phyloP scores from a whole-genome alignment of 2,797 vertebrate species.

The Enteromius anoplus region DNA sequence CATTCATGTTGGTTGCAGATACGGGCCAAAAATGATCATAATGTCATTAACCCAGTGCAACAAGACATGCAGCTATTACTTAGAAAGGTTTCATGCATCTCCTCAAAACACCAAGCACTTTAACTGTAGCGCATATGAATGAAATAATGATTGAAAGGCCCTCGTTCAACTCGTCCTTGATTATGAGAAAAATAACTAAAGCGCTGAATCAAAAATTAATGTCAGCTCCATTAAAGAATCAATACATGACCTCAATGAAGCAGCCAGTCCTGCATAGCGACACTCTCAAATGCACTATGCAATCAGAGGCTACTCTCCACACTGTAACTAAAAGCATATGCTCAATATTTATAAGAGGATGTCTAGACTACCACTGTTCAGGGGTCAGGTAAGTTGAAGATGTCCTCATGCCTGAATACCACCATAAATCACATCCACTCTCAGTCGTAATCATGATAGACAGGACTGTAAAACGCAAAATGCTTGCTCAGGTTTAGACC shows the following conservation, averaged over 20 bases:
- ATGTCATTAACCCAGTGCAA: not conserved
- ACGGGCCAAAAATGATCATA: not conserved
- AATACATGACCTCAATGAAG: slow-evolving; percentile 53
- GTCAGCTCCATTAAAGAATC: slow-evolving; percentile 56
- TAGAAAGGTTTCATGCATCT: not conserved
- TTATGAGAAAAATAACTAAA: slow-evolving; percentile 52
- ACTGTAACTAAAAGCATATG: slow-evolving; percentile 51
- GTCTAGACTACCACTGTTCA: slow-evolving; percentile 42
- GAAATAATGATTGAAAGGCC: slow-evolving; percentile 23
- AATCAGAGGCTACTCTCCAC: slow-evolving; percentile 33
- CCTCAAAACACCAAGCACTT: not conserved
- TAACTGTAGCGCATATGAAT: not conserved
- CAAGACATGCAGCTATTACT: not conserved
- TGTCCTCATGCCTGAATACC: slow-evolving; percentile 36
- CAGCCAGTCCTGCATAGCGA: slow-evolving; percentile 36
- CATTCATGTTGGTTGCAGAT: not conserved
- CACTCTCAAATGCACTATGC: slow-evolving; percentile 41
- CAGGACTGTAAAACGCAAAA: slow-evolving; percentile 12
- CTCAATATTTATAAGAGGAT: slow-evolving; percentile 53
- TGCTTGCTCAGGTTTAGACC: slow-evolving; percentile 41
- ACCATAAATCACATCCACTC: slow-evolving; percentile 36
- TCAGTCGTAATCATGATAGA: slow-evolving; percentile 16
- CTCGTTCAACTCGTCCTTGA: slow-evolving; percentile 24
- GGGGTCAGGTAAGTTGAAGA: slow-evolving; percentile 46
- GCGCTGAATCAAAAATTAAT: slow-evolving; percentile 53